These are phyloP conservation scores for Promerops cafer DNA, from an alignment of 2,113 vertebrate species.

Conservation along the genomic window DNA sequence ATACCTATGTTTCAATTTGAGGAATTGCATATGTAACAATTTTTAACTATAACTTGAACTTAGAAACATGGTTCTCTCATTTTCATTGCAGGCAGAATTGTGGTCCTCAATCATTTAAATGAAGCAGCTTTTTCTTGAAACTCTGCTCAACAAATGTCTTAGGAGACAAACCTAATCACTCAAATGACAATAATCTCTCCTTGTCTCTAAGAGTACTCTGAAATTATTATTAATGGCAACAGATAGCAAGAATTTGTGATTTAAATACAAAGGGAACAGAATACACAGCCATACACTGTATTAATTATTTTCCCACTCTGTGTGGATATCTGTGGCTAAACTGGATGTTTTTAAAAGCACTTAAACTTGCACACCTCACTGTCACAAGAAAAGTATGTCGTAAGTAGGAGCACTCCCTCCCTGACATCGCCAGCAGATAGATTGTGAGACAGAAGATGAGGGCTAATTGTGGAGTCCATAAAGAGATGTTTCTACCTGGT, in stretches of 20 bases:
- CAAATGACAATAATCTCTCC: background rate
- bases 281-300: background rate
- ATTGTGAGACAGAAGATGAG: background rate
- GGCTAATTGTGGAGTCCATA: background rate
- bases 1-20: background rate
- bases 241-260: background rate
- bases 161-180: background rate
- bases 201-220: background rate
- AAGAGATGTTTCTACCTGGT: background rate
- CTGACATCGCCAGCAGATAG: background rate
- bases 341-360: background rate
- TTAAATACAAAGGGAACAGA: background rate
- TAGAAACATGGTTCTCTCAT: background rate
- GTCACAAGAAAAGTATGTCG: background rate
- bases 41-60: background rate
- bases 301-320: background rate
- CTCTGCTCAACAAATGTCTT: background rate
- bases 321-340: background rate
- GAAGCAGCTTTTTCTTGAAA: background rate
- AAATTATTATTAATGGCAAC: background rate
- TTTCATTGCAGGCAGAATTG: background rate
- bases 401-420: background rate
- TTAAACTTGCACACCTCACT: background rate
- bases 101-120: background rate
- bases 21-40: background rate